phyloP scores from a whole-genome alignment of 1,140 invertebrate genomes.

The Drosophila seguyi region DNA sequence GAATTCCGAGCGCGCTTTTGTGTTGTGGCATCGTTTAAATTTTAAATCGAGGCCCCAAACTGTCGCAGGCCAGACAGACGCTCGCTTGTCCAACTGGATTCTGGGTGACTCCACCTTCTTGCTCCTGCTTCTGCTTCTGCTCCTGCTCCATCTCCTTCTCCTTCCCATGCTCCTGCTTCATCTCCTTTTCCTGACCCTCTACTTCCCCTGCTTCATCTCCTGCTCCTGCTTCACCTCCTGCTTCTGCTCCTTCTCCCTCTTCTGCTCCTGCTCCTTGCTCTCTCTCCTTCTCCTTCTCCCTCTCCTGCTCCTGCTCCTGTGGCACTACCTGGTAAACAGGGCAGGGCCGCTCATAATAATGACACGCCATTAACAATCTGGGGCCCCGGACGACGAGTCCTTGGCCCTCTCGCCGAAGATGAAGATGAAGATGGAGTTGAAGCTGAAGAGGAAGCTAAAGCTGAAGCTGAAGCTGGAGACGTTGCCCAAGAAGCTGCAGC shows the following conservation, averaged over 20 bases:
- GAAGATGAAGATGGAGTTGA: constrained; percentile 4
- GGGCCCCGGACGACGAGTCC: constrained; percentile 34
- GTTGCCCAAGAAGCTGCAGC: not conserved
- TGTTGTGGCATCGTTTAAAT: constrained; percentile 76
- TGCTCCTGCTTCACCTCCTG: no score
- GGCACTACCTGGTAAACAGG: constrained; percentile 11
- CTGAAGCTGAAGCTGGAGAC: constrained; percentile 7
- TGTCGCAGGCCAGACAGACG: constrained; percentile 67
- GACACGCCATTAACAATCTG: constrained; percentile 80
- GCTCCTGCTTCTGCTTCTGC: not conserved
- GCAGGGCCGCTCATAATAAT: constrained; percentile 75
- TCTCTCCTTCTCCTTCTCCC: no score
- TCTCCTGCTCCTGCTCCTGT: not conserved
- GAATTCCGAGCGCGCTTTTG: constrained; percentile 75
- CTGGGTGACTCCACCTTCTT: not conserved
- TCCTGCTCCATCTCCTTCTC: not conserved
- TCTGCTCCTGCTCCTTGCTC: no score
- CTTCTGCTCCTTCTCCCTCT: no score
- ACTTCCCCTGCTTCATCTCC: no score
- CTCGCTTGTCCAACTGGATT: constrained; percentile 44
- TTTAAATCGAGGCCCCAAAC: constrained; percentile 76
- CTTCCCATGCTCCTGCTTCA: no score
- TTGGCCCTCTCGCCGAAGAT: constrained; percentile 19
- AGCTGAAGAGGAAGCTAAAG: no score
- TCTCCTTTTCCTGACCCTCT: no score